These are phyloP conservation scores for Pycnonotus jocosus DNA, from an alignment of 2,113 vertebrate species.

Conservation along the genomic window DNA sequence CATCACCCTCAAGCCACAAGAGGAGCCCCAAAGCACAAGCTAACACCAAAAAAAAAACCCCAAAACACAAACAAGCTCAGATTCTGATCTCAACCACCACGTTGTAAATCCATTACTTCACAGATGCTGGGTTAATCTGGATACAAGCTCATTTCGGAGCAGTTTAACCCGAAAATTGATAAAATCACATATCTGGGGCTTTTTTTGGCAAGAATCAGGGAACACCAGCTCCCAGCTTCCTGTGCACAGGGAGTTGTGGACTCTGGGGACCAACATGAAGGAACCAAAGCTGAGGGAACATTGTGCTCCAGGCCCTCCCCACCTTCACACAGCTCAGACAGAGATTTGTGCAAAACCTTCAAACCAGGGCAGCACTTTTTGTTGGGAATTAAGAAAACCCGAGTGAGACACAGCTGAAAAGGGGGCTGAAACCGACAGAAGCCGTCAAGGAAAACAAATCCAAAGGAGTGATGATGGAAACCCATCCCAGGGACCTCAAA, in stretches of 20 bases:
- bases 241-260: not conserved
- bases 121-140: too few relatives aligned
- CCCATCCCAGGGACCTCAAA: not conserved
- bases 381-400: not conserved
- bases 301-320: not conserved
- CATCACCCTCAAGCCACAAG: not conserved
- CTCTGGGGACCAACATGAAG: not conserved
- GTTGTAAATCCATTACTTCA: not conserved
- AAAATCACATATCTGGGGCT: not conserved
- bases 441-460: not conserved
- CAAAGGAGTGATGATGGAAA: accelerated
- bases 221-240: not conserved
- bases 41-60: not conserved
- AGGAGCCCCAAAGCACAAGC: not conserved
- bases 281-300: not conserved
- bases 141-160: not conserved
- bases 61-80: not conserved
- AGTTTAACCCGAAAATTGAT: not conserved
- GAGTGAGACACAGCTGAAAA: accelerated
- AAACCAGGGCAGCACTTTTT: accelerated
- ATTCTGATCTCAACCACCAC: not conserved
- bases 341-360: not conserved
- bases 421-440: not conserved
- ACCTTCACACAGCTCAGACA: not conserved
- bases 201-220: not conserved